Evolutionary conservation across 1,140 invertebrate genomes (phyloP), one percentile per base, ranked within the genome.

Genomic region (Drosophila seguyi): DNA sequence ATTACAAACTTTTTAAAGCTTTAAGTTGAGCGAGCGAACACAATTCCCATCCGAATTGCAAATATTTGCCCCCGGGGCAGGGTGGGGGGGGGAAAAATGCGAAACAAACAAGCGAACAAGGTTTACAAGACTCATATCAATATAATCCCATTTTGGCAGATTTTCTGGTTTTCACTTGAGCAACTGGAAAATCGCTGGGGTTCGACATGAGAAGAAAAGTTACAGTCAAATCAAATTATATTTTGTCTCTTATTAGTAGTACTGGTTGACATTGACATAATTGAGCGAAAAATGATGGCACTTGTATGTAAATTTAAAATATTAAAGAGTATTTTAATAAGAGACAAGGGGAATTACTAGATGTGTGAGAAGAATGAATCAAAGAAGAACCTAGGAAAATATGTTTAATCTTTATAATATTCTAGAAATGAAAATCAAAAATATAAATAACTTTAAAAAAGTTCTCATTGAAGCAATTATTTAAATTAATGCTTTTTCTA

Each of bases 1-100:
- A 74, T 87, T 84, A 88, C 71, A 88, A 87, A 88, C 56, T 87
- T 88, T 87, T 88, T 84, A 88, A 87, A 80, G 84, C 80, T 87
- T 87, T 88, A 84, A 87, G 80, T 39, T 38, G 38, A 18, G 50
- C 62, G 3, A 3, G 0, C 25, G 45, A n/a, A n/a, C 60, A 65
- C 71, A 50, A 75, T 39, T 66, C 52, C 36, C 72, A 50, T 61
- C 65, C 47, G 48, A 55, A 57, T 53, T 69, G 62, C 55, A 57
- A 69, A 71, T 83, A 85, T 82, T 79, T 75, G 50, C 53, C n/a
- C 16, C 13, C 4, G 14, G 20, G 25, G 25, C 25, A 4, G 14
- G 20, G 16, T n/a, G 6, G 10, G 11, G 22, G n/a, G 14, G 31
- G 13, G 8, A 18, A 47, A 20, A 58, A 53, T 55, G 44, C n/a